These are phyloP conservation scores for Athrips mouffetella DNA, from an alignment of 2,888 invertebrate species.

Conservation along the genomic window DNA sequence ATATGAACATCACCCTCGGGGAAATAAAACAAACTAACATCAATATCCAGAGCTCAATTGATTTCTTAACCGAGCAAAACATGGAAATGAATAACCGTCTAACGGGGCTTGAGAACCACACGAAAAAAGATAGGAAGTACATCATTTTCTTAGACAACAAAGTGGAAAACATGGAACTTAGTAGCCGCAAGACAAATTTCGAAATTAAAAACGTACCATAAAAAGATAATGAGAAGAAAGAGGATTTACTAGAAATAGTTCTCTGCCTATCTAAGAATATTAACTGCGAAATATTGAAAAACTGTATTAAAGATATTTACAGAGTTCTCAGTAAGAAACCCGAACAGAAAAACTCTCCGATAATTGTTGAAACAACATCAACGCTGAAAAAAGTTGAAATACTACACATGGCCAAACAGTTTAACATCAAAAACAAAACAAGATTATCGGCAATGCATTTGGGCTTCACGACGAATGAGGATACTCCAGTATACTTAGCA, in stretches of 20 bases:
- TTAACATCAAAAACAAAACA: not conserved
- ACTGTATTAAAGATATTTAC: not conserved
- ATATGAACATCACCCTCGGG: constrained; percentile 5
- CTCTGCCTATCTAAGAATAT: not conserved
- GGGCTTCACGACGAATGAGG: constrained; percentile 9
- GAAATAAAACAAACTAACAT: constrained; percentile 20
- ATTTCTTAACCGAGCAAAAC: constrained; percentile 17
- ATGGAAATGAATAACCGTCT: constrained; percentile 22
- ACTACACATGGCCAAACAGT: not conserved
- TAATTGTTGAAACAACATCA: not conserved
- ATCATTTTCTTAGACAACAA: not conserved
- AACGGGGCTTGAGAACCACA: constrained; percentile 8
- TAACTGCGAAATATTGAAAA: not conserved
- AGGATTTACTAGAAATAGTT: not conserved
- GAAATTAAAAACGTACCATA: not conserved
- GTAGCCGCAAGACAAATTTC: not conserved
- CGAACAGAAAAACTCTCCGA: not conserved
- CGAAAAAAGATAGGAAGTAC: not conserved
- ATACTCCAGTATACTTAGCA: constrained; percentile 11
- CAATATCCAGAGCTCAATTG: constrained; percentile 22
- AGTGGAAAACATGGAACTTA: not conserved
- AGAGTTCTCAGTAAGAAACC: not conserved
- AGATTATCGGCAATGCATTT: constrained; percentile 23
- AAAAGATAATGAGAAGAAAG: not conserved
- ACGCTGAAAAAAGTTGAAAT: not conserved